A percentile compares a stretch with the other conserved stretches of the same genome.
Evolutionary conservation across 2,888 invertebrate genomes (phyloP).

Genomic region (Capitulum mitella): DNA sequence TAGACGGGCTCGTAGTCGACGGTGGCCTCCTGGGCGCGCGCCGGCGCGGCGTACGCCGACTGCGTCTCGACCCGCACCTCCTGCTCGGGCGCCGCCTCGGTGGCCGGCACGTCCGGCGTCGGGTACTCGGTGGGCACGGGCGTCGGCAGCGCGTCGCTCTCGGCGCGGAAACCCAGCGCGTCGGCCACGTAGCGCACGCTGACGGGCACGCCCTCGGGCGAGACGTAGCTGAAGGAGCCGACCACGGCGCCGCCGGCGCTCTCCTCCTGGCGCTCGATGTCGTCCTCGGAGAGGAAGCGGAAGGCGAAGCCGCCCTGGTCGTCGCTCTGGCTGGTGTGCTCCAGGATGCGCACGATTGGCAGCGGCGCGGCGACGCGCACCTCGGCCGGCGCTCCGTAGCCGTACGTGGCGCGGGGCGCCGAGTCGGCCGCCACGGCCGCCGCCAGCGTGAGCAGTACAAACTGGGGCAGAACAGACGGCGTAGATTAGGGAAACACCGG

Average conservation of each 20-base stretch:
- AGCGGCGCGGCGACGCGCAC: not conserved
- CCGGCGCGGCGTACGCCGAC: not conserved
- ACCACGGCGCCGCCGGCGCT: not conserved
- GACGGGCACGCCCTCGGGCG: not conserved
- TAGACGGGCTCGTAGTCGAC: not conserved
- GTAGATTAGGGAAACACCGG: no score
- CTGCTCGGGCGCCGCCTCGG: slow-evolving; percentile 4
- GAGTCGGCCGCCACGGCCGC: not conserved
- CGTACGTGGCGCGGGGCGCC: not conserved
- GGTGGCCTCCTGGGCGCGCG: not conserved
- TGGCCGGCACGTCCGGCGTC: slow-evolving; percentile 16
- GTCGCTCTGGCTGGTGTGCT: not conserved
- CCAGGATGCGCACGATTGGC: not conserved
- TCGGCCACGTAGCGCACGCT: not conserved
- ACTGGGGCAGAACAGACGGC: no score
- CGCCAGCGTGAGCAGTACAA: not conserved
- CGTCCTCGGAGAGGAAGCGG: slow-evolving; percentile 10
- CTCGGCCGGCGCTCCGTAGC: not conserved
- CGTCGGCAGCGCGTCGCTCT: slow-evolving; percentile 3
- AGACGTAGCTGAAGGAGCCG: slow-evolving; percentile 11
- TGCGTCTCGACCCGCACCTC: not conserved
- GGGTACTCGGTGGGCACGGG: slow-evolving; percentile 20
- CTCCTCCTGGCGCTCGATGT: not conserved
- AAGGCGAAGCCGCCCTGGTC: slow-evolving; percentile 8
- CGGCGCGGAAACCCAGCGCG: slow-evolving; percentile 9